Evolutionary conservation across 2,797 vertebrate species (phyloP).

Genomic region (Sylvia borin): DNA sequence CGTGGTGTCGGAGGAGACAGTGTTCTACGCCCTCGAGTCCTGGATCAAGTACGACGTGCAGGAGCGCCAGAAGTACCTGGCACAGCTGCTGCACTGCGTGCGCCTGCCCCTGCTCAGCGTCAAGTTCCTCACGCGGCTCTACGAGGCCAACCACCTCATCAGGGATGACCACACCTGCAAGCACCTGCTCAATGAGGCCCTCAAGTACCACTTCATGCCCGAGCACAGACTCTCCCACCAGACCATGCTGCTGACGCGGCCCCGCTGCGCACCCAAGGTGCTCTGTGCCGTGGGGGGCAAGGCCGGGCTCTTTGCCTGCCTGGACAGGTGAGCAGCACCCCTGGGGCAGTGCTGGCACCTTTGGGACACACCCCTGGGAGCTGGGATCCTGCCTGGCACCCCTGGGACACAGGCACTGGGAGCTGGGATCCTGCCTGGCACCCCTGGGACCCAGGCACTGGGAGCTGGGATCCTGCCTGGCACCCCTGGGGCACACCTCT

Average conservation of each 20-base stretch:
- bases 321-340: constrained; percentile 85
- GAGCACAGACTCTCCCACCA: constrained; percentile 97
- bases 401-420: no score
- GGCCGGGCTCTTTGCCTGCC: constrained; percentile 93
- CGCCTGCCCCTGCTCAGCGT: constrained; percentile 96
- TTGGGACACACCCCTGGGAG: no score
- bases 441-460: no score
- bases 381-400: background rate
- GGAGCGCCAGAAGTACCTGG: constrained; percentile 93
- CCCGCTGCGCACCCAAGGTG: constrained; percentile 95
- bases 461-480: no score
- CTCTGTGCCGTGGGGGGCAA: constrained; percentile 97
- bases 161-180: constrained; percentile 97
- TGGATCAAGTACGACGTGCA: constrained; percentile 97
- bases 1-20: constrained; percentile 93
- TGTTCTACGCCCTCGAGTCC: constrained; percentile 94
- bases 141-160: constrained; percentile 98
- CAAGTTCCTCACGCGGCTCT: constrained; percentile 94
- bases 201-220: constrained; percentile 99
- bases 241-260: constrained; percentile 89
- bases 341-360: background rate
- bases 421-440: no score
- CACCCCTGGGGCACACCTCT: no score
- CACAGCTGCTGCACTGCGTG: constrained; percentile 93
- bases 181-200: constrained; percentile 96